Base-by-base conservation (phyloP, 2,113 vertebrate species). In the Porphyrio hochstetteri region DNA sequence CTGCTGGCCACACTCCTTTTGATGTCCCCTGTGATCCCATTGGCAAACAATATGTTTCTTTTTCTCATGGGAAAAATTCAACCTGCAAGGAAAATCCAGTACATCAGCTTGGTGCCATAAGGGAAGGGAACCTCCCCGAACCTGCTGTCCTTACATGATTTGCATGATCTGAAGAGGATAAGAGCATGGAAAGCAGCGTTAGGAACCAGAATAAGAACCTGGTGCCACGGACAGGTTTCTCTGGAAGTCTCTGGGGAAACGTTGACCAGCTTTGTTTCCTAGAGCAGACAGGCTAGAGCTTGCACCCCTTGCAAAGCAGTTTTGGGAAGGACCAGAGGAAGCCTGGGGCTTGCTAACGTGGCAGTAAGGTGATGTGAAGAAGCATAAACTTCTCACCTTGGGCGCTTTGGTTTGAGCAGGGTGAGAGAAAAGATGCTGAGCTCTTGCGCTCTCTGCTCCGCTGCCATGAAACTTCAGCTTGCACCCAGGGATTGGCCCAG, bases 281-380 rank as follows among this genome's bases (percentile, higher is more conserved):
- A 1, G 18, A 0, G 6, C 7, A 25, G 46, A 4, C 85, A 4
- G 63, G 67, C 7, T 17, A 10, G 80, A 21, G 31, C 82, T 33
- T 1, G 59, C 24, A 42, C 38, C 36, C 0, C 0, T 19, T 24
- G 52, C 48, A 21, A 42, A 74, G 60, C 28, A 11, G 10, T n/a
- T 69, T n/a, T 52, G 60, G 38, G 65, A 31, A 2, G 10, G 15
- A 13, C 19, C 0, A 5, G 64, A 21, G 40, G 38, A 83, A 78
- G 36, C 61, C 76, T 35, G 35, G 3, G 42, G 7, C 50, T 93
- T 8, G 35, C 23, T 40, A 36, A n/a, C 1, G 1, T 2, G 29
- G 13, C 1, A 3, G 7, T 6, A 7, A 19, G 28, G 12, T 25
- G 13, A 4, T 1, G 4, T 0, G 1, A 19, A 29, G 42, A 33